Evolutionary conservation across 2,797 vertebrate genomes (phyloP), one percentile per base, ranked within the genome.

Genomic region (Margarornis squamiger): DNA sequence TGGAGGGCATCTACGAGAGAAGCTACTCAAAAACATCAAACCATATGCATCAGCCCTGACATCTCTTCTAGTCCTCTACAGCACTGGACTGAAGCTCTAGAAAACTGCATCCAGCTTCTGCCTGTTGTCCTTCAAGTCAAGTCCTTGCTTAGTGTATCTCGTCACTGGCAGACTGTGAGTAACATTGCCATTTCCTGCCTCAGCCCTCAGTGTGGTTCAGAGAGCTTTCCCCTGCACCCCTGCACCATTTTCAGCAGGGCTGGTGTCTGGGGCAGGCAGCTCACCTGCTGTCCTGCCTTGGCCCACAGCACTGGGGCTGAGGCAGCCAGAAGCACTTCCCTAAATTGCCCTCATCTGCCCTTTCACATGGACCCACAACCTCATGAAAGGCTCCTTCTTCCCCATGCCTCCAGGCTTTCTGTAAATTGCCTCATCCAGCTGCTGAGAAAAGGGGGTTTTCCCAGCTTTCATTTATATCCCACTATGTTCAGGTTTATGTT

Each of bases 361-460:
- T 90, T 94, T 76, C 80, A 61, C 67, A 62, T 6, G 48, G 55
- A 80, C 36, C 63, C 0, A 3, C 32, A 92, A 43, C 75, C 72
- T 81, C 93, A 88, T 72, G 76, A 95, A 95, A 94, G 57, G 66
- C 48, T 89, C 27, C 79, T 59, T 75, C 87, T 71, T 78, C 57
- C 52, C 58, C 18, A 6, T 0, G 22, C 86, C 93, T 80, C 65
- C 66, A 26, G 92, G 77, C 74, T 58, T 54, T 59, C 92, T 54
- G 75, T 55, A 87, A 94, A 93, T 82, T 88, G 91, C 86, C 32
- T 94, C 90, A 86, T 86, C 86, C 90, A 88, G 88, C 91, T 93
- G 82, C 90, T 86, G 76, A 74, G 78, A 94, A 92, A 70, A 92
- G 81, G 93, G 96, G 95, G 93, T 57, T 94, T 97, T 96, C 95